Base-by-base conservation (phyloP, 2,888 invertebrate genomes). In the Sarcophaga carnaria region DNA sequence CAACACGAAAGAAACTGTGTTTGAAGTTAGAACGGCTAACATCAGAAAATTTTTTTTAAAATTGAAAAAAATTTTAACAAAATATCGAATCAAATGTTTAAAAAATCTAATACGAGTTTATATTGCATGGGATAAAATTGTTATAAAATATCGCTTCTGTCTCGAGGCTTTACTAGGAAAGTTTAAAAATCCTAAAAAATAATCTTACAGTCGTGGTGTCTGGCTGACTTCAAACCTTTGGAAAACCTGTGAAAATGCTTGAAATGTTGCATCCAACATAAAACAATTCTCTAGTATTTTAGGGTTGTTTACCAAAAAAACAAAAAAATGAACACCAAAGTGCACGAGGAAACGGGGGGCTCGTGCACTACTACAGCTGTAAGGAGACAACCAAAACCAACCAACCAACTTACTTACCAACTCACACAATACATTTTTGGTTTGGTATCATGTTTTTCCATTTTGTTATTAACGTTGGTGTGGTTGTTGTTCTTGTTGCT, bases 181-280 rank as follows among this genome's bases (percentile, higher is more conserved):
- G 37, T 37, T 37, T 37, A 37, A 54, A 54, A 54, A 54, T 54
- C 54, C 1, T 54, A 14, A 27, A 59, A 20, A 59, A 63, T 14
- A 63, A 60, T 25, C 14, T 60, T 76, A 87, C 81, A 75, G 86
- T 84, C 86, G 86, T 70, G 66, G 78, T 87, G 86, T 87, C 86
- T 87, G 78, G 86, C 84, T 81, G 71, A 71, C 78, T 81, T 87
- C 84, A 66, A 81, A 87, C 83, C 78, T 37, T 37, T 37, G 37
- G 37, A 37, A 37, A 37, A 37, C 37, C 37, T 37, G 2, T 10
- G 8, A 37, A 37, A 37, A 37, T 37, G 37, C 37, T 37, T 37
- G 37, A 37, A 37, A 37, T 37, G 37, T 37, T 37, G 37, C 37
- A 0, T 54, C 17, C 54, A 54, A 54, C 17, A 54, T 54, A 54